Base-by-base conservation (phyloP, 2,113 vertebrate species). In the Andinoacara biseriatus region DNA sequence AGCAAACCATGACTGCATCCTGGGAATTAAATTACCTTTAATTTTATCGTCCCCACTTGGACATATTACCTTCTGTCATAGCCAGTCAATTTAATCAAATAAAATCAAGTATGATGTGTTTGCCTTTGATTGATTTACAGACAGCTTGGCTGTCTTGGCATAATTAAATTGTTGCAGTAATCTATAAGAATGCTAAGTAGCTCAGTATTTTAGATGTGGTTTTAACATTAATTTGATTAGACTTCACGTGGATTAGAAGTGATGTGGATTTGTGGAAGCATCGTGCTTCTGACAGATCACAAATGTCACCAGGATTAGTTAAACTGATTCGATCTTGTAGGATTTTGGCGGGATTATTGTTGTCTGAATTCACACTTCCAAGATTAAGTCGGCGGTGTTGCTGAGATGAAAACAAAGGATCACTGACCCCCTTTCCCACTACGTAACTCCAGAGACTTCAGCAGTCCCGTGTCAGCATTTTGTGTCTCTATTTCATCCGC, bases 11-110 rank as follows among this genome's bases (percentile, higher is more conserved):
- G 84, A 87, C 76, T 57, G 79, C 80, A 78, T 81, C 80, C 77
- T 78, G 67, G 63, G 59, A 85, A 93, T 92, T 86, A 35, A 91
- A 84, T 93, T 91, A 87, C 5, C 63, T 82, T 88, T 82, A 80
- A 84, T 86, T 89, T 54, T 33, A 87, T 80, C 75, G 65, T 80
- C 82, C 77, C n/a, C 38, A 49, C 33, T 33, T 58, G 76, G 76
- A 83, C 58, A 69, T 81, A 82, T 92, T 89, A 74, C 58, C 58
- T 72, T 83, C 86, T 85, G 88, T 89, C 91, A 88, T 72, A 76
- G 58, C 54, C 78, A 89, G 79, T 93, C 78, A 62, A 65, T 56
- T 4, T 49, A 87, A 94, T 80, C 60, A 76, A 80, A 91, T 88
- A 26, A 80, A 79, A 77, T 87, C 65, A 83, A 83, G 67, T 80